A percentile compares a stretch with the other conserved stretches of the same genome.
Conservation (phyloP, 1,140 invertebrate genomes). For the Penaeus japonicus region DNA sequence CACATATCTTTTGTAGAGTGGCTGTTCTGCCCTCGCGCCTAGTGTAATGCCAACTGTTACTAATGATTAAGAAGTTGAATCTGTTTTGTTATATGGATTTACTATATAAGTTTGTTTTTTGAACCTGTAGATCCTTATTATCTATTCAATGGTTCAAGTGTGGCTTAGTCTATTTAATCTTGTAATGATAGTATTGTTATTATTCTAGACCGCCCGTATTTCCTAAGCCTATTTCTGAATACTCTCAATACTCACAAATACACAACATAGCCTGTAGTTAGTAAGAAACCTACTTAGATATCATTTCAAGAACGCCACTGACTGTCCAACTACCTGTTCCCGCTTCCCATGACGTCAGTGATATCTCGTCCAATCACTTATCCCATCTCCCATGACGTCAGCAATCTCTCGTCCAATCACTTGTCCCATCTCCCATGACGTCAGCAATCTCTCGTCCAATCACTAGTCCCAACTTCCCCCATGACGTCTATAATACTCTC, state of each 20-base stretch:
- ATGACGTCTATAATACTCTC: background rate
- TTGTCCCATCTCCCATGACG: slow-evolving; percentile 10
- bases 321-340: slow-evolving; percentile 23
- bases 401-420: slow-evolving; percentile 18
- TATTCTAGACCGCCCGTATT: slow-evolving; percentile 8
- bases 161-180: background rate
- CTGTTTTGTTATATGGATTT: background rate
- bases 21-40: background rate
- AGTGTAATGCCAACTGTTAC: background rate
- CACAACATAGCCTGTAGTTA: background rate
- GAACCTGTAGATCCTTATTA: too few species aligned
- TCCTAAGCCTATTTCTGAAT: background rate
- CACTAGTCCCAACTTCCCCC: background rate
- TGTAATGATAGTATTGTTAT: background rate
- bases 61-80: slow-evolving; percentile 11
- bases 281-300: slow-evolving; percentile 19
- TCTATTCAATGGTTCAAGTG: background rate
- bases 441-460: slow-evolving; percentile 14
- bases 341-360: background rate
- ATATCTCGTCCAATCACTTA: slow-evolving; percentile 1
- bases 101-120: background rate
- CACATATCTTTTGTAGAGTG: background rate
- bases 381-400: slow-evolving; percentile 7
- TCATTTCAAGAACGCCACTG: background rate
- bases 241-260: background rate